Conservation (phyloP, 2,113 vertebrate genomes). For the Callionymus lyra region DNA sequence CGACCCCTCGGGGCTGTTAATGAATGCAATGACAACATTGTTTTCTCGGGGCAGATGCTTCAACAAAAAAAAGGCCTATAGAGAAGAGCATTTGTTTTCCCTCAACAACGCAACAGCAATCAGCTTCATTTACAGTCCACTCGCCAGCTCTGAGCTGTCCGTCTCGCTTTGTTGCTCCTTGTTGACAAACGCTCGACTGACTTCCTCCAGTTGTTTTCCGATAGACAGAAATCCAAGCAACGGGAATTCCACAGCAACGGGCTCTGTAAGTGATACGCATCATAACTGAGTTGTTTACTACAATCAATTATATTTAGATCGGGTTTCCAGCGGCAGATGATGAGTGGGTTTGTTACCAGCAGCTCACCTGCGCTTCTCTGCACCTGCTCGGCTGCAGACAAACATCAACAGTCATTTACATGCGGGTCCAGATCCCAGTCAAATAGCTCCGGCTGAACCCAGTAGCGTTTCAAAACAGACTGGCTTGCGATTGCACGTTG, state of each 20-base stretch:
- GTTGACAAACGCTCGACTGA: constrained; percentile 62
- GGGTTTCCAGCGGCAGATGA: constrained; percentile 4
- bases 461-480: constrained; percentile 54
- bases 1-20: constrained; percentile 45
- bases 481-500: constrained; percentile 28
- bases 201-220: constrained; percentile 28
- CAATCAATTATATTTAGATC: constrained; percentile 4
- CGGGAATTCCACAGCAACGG: constrained; percentile 1
- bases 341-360: constrained; percentile 10
- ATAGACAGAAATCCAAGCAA: constrained; percentile 10
- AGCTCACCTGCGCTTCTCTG: constrained; percentile 54
- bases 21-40: constrained; percentile 43
- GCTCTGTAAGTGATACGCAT: neutral
- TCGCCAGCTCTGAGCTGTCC: constrained; percentile 36
- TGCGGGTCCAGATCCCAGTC: constrained; percentile 66
- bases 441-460: constrained; percentile 59
- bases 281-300: constrained; percentile 5
- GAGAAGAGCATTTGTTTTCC: constrained; percentile 21
- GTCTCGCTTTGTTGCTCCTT: constrained; percentile 56
- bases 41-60: constrained; percentile 34
- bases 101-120: constrained; percentile 22
- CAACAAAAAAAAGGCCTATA: neutral
- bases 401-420: constrained; percentile 64
- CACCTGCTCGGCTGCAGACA: constrained; percentile 24
- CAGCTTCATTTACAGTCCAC: constrained; percentile 53